phyloP scores from a whole-genome alignment of 2,113 vertebrate genomes.

The Mesocricetus auratus region DNA sequence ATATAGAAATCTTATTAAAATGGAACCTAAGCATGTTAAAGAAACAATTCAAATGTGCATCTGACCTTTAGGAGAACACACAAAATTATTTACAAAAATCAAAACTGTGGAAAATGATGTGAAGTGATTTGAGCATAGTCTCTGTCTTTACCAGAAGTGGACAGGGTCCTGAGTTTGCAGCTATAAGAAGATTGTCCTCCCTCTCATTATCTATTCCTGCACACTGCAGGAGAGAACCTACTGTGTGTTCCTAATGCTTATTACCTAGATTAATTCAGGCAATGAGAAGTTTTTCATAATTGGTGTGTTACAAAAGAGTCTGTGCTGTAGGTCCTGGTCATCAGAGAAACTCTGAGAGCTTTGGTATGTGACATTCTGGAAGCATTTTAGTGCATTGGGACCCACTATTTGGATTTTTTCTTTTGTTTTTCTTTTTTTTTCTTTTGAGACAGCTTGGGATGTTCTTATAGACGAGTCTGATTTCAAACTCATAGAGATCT shows the following conservation, averaged over 20 bases:
- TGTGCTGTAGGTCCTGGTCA: neutral
- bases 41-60: neutral
- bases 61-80: neutral
- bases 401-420: neutral
- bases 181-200: too few relatives aligned
- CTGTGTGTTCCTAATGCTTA: neutral
- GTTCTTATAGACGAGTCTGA: too few relatives aligned
- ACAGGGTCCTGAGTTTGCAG: neutral
- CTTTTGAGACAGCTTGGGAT: too few relatives aligned
- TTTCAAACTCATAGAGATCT: too few relatives aligned
- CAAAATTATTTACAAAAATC: neutral
- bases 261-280: neutral
- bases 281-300: neutral
- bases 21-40: neutral
- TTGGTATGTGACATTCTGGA: neutral
- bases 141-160: neutral
- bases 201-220: neutral
- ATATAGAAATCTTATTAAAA: neutral
- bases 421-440: too few relatives aligned
- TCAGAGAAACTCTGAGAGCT: neutral
- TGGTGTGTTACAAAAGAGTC: neutral
- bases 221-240: neutral
- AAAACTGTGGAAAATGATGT: neutral
- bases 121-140: neutral
- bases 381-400: neutral